Evolutionary conservation across 2,797 vertebrate genomes (phyloP), one percentile per base, ranked within the genome.

Genomic region (Notolabrus celidotus): DNA sequence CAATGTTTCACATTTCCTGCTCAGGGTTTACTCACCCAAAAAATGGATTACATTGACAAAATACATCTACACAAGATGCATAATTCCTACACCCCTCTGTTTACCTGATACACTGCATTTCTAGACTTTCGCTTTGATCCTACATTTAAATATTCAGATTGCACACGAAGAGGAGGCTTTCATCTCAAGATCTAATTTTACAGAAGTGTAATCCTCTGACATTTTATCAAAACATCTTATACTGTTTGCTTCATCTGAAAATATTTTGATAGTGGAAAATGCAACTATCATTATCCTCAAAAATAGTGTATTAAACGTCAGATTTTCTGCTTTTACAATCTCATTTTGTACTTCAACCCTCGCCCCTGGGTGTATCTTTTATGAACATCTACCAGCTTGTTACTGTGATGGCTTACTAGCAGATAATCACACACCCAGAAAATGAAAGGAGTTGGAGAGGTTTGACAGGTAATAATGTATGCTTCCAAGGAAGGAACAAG

Each of bases 371-470:
- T 56, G 29, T 4, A 9, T 63, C 27, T 46, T 54, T 41, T 22
- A 60, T 61, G 25, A 77, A 39, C 20, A 52, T 36, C 77, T 59
- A 62, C 60, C n/a, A 5, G 16, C 23, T 72, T 31, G 46, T 74
- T 58, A 62, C 27, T n/a, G 25, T 46, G 39, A 50, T 36, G 11
- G 45, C 64, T 34, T 42, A 67, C 63, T 20, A 60, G 49, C 50
- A 63, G 31, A 49, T 63, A 60, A 68, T 76, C 43, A 66, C 60
- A 67, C 47, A 55, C 9, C 20, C 50, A 74, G 61, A 61, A 76
- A 73, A 75, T 58, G 27, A 73, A 71, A 55, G 25, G 34, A 67
- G 39, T 55, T 27, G 36, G 15, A 17, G n/a, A 38, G 25, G 25
- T 60, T 64, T 52, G 49, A 58, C 20, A 27, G 20, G 36, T 19